Evolutionary conservation across 2,113 vertebrate species (phyloP), one percentile per base, ranked within the genome.

Genomic region (Calyptomena viridis): DNA sequence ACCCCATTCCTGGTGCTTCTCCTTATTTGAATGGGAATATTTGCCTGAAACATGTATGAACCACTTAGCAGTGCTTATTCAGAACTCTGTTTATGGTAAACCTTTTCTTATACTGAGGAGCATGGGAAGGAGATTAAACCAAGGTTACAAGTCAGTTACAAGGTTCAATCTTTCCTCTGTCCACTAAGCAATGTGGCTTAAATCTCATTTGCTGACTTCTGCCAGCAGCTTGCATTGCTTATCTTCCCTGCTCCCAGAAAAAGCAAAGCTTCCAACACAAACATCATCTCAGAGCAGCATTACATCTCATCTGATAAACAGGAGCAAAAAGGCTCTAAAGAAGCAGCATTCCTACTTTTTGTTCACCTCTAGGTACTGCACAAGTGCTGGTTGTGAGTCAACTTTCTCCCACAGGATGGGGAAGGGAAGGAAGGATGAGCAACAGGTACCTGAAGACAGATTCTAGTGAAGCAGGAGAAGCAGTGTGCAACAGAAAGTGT

Each of bases 301-400:
- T 16, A 2, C 2, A 1, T 30, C 39, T 33, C 5, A 0, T 69
- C 28, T 4, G 4, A 77, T 2, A 24, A 76, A 50, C 25, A 71
- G 63, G 22, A 74, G 13, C 46, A 59, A 22, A 44, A 63, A 71
- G 13, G 14, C 52, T 33, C 9, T 14, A 44, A 78, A 46, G 40
- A 6, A 84, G 44, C 55, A 68, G 53, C 44, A 73, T 30, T 47
- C 8, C 24, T 62, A 3, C 14, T 27, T 75, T 28, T 73, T 8
- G 5, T n/a, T 53, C 46, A 19, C 18, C 42, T 42, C 39, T 67
- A n/a, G 6, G 9, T 12, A 30, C 18, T 2, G 6, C 2, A 42
- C 18, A 30, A 40, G 28, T 66, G n/a, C 28, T 73, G 53, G 28
- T 2, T 69, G 40, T 20, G 46, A 60, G 40, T 21, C 52, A 53